Percentiles rank a stretch among this genome's conserved stretches.
phyloP scores from a whole-genome alignment of 2,888 invertebrate species.

The Drosophila lacicola region DNA sequence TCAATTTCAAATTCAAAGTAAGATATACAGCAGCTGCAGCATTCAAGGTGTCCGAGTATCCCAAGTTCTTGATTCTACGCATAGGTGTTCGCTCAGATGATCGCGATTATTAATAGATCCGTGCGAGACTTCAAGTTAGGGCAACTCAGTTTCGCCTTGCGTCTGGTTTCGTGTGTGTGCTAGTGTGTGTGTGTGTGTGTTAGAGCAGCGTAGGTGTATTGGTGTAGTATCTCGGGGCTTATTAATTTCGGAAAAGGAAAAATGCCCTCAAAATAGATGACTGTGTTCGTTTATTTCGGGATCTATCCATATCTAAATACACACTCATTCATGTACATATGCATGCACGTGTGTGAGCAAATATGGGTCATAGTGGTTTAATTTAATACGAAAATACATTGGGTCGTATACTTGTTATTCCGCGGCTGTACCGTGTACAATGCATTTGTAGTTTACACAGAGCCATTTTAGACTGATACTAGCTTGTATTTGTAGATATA shows the following conservation, averaged over 20 bases:
- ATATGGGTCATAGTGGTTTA: conserved; percentile 55
- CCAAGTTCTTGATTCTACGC: conserved; percentile 51
- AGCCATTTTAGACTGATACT: neutral
- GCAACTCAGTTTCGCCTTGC: conserved; percentile 57
- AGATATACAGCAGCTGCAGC: conserved; percentile 41
- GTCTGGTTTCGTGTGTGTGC: conserved; percentile 36
- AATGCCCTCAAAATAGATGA: conserved; percentile 56
- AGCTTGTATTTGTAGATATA: no score
- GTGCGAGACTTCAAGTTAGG: conserved; percentile 64
- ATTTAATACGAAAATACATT: conserved; percentile 37
- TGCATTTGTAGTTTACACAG: conserved; percentile 9
- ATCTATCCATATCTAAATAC: conserved; percentile 20
- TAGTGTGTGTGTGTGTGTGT: conserved; percentile 17
- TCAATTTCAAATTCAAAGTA: conserved; percentile 2
- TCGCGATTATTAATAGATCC: conserved; percentile 61
- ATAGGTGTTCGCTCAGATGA: conserved; percentile 50
- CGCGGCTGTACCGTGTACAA: conserved; percentile 2
- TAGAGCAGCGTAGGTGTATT: conserved; percentile 24
- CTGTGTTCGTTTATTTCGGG: conserved; percentile 53
- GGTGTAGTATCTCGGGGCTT: conserved; percentile 39
- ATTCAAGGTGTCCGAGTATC: conserved; percentile 59
- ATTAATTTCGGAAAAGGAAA: conserved; percentile 63
- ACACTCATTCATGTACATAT: neutral
- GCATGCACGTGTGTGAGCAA: neutral
- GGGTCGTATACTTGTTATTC: conserved; percentile 17